A percentile compares a stretch with the other conserved stretches of the same genome.
phyloP scores from a whole-genome alignment of 2,113 vertebrate genomes.

The Strix uralensis region DNA sequence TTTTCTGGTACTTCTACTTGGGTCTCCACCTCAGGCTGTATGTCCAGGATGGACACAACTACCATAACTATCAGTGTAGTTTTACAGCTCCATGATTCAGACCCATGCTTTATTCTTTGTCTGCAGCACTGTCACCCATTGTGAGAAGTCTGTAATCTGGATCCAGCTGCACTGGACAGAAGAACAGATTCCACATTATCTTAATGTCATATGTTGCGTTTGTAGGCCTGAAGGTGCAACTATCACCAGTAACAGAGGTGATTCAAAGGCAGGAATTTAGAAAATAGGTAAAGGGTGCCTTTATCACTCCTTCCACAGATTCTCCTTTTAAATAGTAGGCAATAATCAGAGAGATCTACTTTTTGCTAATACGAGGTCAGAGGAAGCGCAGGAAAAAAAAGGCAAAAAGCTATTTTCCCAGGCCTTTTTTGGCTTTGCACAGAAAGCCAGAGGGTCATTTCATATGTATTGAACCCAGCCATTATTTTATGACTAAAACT shows the following conservation, averaged over 20 bases:
- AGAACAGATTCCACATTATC: not conserved
- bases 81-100: not conserved
- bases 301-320: not conserved
- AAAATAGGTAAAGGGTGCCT: not conserved
- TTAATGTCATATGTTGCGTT: not conserved
- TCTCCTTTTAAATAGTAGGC: not conserved
- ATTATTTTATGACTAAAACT: not conserved
- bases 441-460: not conserved
- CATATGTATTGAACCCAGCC: not conserved
- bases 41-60: not conserved
- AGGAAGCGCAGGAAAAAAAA: not conserved
- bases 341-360: not conserved
- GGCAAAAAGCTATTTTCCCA: not conserved
- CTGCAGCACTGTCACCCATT: not conserved
- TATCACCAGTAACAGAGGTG: not conserved
- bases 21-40: not conserved
- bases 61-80: too few species aligned
- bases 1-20: not conserved
- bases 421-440: not conserved
- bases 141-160: not conserved
- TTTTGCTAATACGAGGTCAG: not conserved
- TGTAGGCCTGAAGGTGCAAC: not conserved
- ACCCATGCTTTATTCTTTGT: not conserved
- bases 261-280: not conserved
- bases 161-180: not conserved